Evolutionary conservation across 2,888 invertebrate genomes (phyloP).

Genomic region (Cataglyphis rosenhaueri): DNA sequence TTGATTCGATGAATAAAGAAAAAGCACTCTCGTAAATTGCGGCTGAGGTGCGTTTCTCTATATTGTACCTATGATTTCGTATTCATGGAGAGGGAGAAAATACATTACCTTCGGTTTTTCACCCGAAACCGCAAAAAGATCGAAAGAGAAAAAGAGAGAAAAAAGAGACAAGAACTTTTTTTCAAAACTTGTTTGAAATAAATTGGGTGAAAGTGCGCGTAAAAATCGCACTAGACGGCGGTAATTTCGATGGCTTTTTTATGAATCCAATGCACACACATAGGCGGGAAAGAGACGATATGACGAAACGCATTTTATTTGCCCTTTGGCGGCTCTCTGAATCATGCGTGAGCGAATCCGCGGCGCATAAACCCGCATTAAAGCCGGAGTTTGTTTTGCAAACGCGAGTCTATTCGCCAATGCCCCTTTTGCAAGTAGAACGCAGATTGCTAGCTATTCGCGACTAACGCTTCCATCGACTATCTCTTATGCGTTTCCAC

Average conservation of each 20-base stretch:
- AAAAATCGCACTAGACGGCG: slow-evolving; percentile 2
- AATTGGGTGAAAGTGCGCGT: slow-evolving; percentile 25
- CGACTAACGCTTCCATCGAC: slow-evolving; percentile 23
- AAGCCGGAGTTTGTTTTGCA: slow-evolving; percentile 4
- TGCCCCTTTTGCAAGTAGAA: not conserved
- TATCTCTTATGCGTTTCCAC: slow-evolving; percentile 9
- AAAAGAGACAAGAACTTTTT: not conserved
- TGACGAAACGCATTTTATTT: slow-evolving; percentile 71
- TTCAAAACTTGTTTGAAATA: slow-evolving; percentile 36
- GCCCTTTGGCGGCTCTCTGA: slow-evolving; percentile 55
- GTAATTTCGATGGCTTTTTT: slow-evolving; percentile 6
- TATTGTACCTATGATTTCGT: slow-evolving; percentile 38
- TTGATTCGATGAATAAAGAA: slow-evolving; percentile 50
- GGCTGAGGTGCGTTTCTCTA: slow-evolving; percentile 3
- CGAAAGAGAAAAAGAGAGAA: not conserved
- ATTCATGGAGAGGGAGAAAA: not conserved
- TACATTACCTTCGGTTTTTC: not conserved
- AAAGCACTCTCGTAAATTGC: slow-evolving; percentile 53
- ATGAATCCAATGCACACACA: not conserved
- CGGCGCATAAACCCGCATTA: slow-evolving; percentile 57
- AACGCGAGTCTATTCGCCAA: not conserved
- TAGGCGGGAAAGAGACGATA: slow-evolving; percentile 50
- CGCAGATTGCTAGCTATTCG: slow-evolving; percentile 19
- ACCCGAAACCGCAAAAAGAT: not conserved
- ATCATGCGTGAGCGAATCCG: slow-evolving; percentile 35